phyloP scores from a whole-genome alignment of 1,140 invertebrate species.

The Tetragonula clypearis region DNA sequence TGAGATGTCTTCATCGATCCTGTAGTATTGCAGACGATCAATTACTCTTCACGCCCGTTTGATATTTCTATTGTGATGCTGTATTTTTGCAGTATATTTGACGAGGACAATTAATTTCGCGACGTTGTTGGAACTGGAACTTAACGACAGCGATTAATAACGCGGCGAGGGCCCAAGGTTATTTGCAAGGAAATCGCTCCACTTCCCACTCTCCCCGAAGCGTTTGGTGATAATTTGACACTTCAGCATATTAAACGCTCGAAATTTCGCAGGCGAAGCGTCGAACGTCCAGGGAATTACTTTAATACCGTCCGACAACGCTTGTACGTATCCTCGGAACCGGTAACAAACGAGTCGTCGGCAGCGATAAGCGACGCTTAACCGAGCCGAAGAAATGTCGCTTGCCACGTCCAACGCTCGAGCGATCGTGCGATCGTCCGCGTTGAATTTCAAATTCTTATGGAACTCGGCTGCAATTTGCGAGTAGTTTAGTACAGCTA shows the following conservation, averaged over 20 bases:
- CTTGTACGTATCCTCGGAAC: not conserved
- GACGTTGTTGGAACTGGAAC: not conserved
- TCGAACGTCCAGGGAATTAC: not conserved
- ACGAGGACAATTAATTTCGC: not conserved
- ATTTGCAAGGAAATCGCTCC: conserved; percentile 6
- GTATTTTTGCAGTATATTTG: too few species aligned
- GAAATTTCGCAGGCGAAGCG: not conserved
- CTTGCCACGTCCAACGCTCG: not conserved
- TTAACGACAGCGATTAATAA: not conserved
- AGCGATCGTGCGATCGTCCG: not conserved
- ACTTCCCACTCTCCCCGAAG: not conserved
- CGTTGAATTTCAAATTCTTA: conserved; percentile 18
- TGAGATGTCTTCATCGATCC: too few species aligned
- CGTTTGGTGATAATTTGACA: conserved; percentile 1
- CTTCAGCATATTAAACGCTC: not conserved
- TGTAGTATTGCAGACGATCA: too few species aligned
- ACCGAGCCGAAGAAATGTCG: conserved; percentile 9
- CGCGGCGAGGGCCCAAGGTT: too few species aligned
- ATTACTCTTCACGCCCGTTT: too few species aligned
- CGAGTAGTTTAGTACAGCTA: conserved; percentile 2
- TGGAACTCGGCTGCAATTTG: conserved; percentile 9
- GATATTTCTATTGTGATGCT: too few species aligned
- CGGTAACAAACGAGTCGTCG: conserved; percentile 9
- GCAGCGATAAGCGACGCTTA: not conserved
- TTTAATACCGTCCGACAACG: not conserved